Evolutionary conservation across 1,140 invertebrate genomes (phyloP).

Genomic region (Hyles vespertilio): DNA sequence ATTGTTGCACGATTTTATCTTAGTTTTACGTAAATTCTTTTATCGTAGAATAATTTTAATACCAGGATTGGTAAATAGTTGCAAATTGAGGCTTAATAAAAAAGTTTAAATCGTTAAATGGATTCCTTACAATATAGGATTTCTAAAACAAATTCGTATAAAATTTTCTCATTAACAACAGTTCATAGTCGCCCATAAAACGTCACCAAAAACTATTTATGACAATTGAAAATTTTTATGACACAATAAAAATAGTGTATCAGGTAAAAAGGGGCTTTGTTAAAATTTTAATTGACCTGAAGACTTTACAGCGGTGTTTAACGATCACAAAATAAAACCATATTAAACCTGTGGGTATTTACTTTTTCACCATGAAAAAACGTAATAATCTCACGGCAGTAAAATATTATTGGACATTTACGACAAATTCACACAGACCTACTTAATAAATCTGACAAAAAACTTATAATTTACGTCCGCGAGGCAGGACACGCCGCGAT

Average conservation of each 20-base stretch:
- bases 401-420: slow-evolving; percentile 63
- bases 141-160: too few species aligned
- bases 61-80: too few species aligned
- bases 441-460: slow-evolving; percentile 66
- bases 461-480: slow-evolving; percentile 54
- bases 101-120: too few species aligned
- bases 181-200: slow-evolving; percentile 23
- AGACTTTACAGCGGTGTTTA: slow-evolving; percentile 40
- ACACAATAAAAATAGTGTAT: slow-evolving; percentile 49
- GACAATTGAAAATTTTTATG: slow-evolving; percentile 56
- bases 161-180: too few species aligned
- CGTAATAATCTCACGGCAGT: slow-evolving; percentile 47
- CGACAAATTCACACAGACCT: slow-evolving; percentile 61
- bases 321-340: slow-evolving; percentile 48
- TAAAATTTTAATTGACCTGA: slow-evolving; percentile 55
- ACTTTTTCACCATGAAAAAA: slow-evolving; percentile 34
- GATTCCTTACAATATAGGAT: too few species aligned
- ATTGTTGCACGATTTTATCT: too few species aligned
- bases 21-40: too few species aligned
- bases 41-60: too few species aligned
- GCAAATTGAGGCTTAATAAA: too few species aligned
- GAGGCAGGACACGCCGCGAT: slow-evolving; percentile 29
- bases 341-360: slow-evolving; percentile 40
- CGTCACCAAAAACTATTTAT: slow-evolving; percentile 47
- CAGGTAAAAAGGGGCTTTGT: slow-evolving; percentile 42